phyloP scores from a whole-genome alignment of 1,140 invertebrate genomes.

The Homarus americanus region DNA sequence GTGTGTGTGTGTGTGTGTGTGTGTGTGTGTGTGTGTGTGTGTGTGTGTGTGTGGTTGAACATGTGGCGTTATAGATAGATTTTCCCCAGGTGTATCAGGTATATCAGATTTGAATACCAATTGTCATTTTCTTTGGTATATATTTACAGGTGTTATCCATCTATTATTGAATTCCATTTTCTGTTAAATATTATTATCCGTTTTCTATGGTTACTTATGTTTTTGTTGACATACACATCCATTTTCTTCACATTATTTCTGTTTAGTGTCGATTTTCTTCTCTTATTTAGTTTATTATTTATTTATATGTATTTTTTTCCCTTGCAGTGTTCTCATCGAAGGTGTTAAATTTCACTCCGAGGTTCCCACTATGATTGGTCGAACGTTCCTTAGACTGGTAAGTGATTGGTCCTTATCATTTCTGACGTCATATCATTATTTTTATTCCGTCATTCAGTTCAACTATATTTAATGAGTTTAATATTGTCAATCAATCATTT shows the following conservation, averaged over 20 bases:
- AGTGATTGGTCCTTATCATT: slow-evolving; percentile 75
- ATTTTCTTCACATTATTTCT: background rate
- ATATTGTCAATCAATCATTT: too few relatives aligned
- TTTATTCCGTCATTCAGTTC: too few relatives aligned
- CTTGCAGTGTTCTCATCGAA: slow-evolving; percentile 90
- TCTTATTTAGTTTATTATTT: background rate
- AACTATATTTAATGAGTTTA: too few relatives aligned
- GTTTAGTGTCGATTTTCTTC: background rate
- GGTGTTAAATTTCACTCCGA: slow-evolving; percentile 95
- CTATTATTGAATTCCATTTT: too few relatives aligned
- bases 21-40: slow-evolving; percentile 23
- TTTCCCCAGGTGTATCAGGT: too few relatives aligned
- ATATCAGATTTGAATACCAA: too few relatives aligned
- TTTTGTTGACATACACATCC: background rate
- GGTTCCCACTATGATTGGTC: slow-evolving; percentile 90
- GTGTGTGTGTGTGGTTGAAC: slow-evolving; percentile 2
- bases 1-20: slow-evolving; percentile 11
- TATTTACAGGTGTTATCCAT: too few relatives aligned
- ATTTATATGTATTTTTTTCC: background rate
- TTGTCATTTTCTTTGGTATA: too few relatives aligned
- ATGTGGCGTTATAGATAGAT: too few relatives aligned
- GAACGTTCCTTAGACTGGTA: slow-evolving; percentile 90
- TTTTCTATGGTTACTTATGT: background rate
- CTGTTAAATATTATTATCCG: too few relatives aligned
- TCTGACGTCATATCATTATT: too few relatives aligned